These are phyloP conservation scores for Laodelphax striatellus DNA, from an alignment of 1,140 invertebrate species.

Conservation along the genomic window DNA sequence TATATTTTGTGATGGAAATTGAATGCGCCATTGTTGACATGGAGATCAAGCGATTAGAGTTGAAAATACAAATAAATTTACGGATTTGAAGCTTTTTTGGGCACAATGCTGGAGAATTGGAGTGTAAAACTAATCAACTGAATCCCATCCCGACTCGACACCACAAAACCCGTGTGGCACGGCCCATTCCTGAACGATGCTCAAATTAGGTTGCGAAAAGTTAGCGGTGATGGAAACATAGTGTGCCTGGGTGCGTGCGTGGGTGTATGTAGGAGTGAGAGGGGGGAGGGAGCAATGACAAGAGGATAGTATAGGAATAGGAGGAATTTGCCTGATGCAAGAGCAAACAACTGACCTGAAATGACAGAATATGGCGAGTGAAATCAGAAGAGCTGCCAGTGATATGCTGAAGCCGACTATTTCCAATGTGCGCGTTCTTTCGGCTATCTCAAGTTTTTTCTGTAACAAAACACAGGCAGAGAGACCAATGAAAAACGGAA, in stretches of 20 bases:
- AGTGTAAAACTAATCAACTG: no score
- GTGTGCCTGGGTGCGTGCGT: background rate
- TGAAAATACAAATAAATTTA: no score
- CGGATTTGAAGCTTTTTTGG: no score
- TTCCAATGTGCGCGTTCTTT: constrained; percentile 62
- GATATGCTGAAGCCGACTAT: constrained; percentile 73
- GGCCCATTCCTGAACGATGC: no score
- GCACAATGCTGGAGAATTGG: no score
- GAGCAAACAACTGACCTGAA: constrained; percentile 52
- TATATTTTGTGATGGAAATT: no score
- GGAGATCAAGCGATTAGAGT: no score
- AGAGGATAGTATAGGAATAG: background rate
- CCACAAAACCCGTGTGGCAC: no score
- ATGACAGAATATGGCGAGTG: constrained; percentile 65
- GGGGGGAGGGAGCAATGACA: background rate
- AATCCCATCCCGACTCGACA: no score
- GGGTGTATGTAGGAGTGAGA: background rate
- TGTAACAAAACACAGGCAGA: constrained; percentile 22
- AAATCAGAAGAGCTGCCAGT: constrained; percentile 56
- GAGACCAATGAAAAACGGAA: constrained; percentile 1
- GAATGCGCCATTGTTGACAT: no score
- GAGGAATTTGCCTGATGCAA: background rate
- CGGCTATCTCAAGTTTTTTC: constrained; percentile 59
- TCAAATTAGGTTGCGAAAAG: no score
- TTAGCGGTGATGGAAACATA: background rate